phyloP scores from a whole-genome alignment of 2,797 vertebrate species.

The Nothura maculosa region DNA sequence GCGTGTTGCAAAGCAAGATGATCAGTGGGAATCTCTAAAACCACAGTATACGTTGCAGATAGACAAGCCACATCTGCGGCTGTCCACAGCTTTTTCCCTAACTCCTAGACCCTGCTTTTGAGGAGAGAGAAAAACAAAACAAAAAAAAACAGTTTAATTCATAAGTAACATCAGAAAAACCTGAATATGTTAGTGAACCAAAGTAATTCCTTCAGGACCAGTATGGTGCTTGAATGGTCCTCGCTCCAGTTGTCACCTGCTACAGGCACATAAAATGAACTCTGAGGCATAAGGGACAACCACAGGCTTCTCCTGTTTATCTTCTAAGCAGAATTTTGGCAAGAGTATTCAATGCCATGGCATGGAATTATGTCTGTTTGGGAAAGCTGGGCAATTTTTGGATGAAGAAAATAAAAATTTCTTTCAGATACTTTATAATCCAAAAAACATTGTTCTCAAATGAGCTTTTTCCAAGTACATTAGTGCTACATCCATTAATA shows the following conservation, averaged over 20 bases:
- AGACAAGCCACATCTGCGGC: neutral
- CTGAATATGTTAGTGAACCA: neutral
- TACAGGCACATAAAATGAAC: accelerated
- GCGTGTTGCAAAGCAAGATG: neutral
- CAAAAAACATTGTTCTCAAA: constrained; percentile 36
- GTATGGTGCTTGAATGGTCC: neutral
- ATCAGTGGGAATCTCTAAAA: neutral
- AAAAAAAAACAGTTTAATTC: neutral
- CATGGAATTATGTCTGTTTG: neutral
- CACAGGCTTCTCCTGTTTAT: neutral
- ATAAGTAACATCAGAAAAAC: neutral
- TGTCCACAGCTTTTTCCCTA: neutral
- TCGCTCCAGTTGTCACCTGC: neutral
- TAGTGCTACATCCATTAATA: constrained; percentile 47
- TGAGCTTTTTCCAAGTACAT: constrained; percentile 43
- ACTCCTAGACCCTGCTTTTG: neutral
- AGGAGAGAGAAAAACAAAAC: too few species aligned
- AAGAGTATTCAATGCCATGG: accelerated
- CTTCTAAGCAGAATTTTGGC: neutral
- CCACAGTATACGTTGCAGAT: neutral
- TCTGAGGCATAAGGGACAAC: neutral
- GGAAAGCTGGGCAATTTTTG: neutral
- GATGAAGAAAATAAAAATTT: constrained; percentile 41
- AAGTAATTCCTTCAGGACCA: neutral
- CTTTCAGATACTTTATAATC: constrained; percentile 48